Evolutionary conservation across 1,140 invertebrate species (phyloP).

Genomic region (Teleopsis dalmanni): DNA sequence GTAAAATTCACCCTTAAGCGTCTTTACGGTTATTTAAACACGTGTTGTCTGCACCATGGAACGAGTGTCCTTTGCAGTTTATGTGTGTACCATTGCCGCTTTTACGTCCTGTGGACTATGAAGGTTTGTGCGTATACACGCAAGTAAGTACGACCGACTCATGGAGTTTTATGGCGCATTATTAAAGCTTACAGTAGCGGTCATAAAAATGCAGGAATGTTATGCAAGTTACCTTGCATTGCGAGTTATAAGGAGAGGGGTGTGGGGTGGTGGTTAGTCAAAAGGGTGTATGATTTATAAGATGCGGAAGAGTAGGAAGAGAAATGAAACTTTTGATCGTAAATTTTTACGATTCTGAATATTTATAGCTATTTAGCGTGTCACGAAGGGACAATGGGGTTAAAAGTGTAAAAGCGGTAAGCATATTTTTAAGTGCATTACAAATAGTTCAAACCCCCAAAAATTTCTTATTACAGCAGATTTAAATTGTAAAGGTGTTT

Average conservation of each 20-base stretch:
- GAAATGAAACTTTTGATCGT: slow-evolving; percentile 26
- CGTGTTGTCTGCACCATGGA: slow-evolving; percentile 20
- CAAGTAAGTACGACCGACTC: background rate
- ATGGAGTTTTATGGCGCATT: too few species aligned
- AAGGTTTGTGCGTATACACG: background rate
- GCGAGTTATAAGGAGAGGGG: background rate
- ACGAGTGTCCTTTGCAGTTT: background rate
- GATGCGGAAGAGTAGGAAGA: too few species aligned
- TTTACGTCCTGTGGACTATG: background rate
- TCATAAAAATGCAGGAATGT: too few species aligned
- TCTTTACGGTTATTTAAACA: slow-evolving; percentile 42
- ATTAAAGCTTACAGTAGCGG: slow-evolving; percentile 5
- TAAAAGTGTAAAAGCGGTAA: too few species aligned
- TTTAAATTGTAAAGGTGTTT: too few species aligned
- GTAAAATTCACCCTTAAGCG: slow-evolving; percentile 40
- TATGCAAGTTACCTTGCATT: too few species aligned
- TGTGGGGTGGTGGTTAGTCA: background rate
- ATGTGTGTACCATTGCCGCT: too few species aligned
- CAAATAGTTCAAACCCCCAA: too few species aligned
- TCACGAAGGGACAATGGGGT: slow-evolving; percentile 1
- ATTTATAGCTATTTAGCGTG: slow-evolving; percentile 9
- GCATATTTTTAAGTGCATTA: too few species aligned
- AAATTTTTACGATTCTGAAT: slow-evolving; percentile 25
- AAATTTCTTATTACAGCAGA: too few species aligned
- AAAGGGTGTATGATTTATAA: too few species aligned